Percentiles rank a stretch among this genome's conserved stretches.
phyloP scores from a whole-genome alignment of 2,797 vertebrate species.

The Lophius americanus region DNA sequence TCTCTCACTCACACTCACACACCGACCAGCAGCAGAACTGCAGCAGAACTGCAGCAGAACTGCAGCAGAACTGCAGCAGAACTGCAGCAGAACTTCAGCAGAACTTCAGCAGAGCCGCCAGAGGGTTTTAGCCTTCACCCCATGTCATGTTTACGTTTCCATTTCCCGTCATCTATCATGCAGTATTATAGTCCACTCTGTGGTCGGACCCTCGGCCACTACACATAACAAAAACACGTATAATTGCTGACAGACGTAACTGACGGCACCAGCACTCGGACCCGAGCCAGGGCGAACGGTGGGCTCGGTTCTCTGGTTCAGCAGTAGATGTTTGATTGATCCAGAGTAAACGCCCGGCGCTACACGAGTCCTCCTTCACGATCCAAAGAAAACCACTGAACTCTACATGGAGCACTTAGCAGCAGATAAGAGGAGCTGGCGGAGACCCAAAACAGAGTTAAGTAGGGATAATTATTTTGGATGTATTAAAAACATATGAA shows the following conservation, averaged over 20 bases:
- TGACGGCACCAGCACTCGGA: slow-evolving; percentile 25
- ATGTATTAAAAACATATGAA: too few species aligned
- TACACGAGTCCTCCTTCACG: too few species aligned
- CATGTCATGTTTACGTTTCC: slow-evolving; percentile 58
- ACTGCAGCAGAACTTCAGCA: slow-evolving; percentile 36
- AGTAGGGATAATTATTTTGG: too few species aligned
- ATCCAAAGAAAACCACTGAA: too few species aligned
- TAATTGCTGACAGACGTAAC: slow-evolving; percentile 46
- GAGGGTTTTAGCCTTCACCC: slow-evolving; percentile 39
- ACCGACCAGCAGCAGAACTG: neutral
- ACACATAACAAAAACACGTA: slow-evolving; percentile 49
- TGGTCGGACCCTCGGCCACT: slow-evolving; percentile 32
- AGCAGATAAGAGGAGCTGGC: too few species aligned
- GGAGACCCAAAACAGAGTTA: too few species aligned
- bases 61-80: slow-evolving; percentile 33
- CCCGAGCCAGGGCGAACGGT: neutral
- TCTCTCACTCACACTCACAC: slow-evolving; percentile 9
- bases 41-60: slow-evolving; percentile 34
- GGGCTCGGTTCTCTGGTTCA: slow-evolving; percentile 30
- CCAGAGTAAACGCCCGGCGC: too few species aligned
- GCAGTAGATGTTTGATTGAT: slow-evolving; percentile 26
- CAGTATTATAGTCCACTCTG: slow-evolving; percentile 45
- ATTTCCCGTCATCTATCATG: slow-evolving; percentile 53
- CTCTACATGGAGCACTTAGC: too few species aligned
- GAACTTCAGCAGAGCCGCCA: too few species aligned